A percentile compares a stretch with the other conserved stretches of the same genome.
phyloP scores from a whole-genome alignment of 2,888 invertebrate genomes.

The Horisme vitalbata region DNA sequence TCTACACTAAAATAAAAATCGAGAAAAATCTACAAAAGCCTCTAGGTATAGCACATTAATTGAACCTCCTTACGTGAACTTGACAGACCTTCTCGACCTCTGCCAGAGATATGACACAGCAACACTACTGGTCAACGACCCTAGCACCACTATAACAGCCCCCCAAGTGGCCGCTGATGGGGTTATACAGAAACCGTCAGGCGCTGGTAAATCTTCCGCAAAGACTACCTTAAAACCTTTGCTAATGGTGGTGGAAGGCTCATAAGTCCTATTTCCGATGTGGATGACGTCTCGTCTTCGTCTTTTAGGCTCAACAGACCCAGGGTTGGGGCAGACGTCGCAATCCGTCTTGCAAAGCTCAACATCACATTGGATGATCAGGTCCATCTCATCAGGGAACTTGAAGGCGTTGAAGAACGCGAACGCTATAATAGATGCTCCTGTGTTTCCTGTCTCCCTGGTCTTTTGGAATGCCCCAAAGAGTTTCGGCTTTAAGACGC shows the following conservation, averaged over 20 bases:
- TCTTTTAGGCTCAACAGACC: slow-evolving; percentile 80
- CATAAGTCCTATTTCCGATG: slow-evolving; percentile 73
- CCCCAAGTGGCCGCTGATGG: slow-evolving; percentile 85
- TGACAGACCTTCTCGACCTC: slow-evolving; percentile 58
- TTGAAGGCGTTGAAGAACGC: slow-evolving; percentile 92
- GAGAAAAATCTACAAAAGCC: slow-evolving; percentile 11
- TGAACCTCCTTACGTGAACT: slow-evolving; percentile 48
- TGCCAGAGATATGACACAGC: slow-evolving; percentile 71
- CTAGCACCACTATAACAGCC: slow-evolving; percentile 82
- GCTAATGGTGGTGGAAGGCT: slow-evolving; percentile 84
- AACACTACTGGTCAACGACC: slow-evolving; percentile 81
- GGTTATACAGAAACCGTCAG: slow-evolving; percentile 84
- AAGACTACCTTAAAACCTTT: slow-evolving; percentile 87
- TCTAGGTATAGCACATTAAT: slow-evolving; percentile 8
- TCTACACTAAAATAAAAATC: slow-evolving; percentile 6
- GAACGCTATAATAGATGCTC: slow-evolving; percentile 89
- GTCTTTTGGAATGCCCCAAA: slow-evolving; percentile 93
- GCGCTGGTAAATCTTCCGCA: slow-evolving; percentile 84
- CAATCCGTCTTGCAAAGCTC: slow-evolving; percentile 92
- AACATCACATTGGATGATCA: slow-evolving; percentile 91
- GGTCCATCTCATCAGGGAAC: slow-evolving; percentile 92
- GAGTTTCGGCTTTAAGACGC: slow-evolving; percentile 89
- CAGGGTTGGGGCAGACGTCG: slow-evolving; percentile 87
- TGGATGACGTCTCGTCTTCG: slow-evolving; percentile 71
- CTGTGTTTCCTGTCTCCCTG: slow-evolving; percentile 87